These are phyloP conservation scores for Schizopygopsis pylzovi DNA, from an alignment of 2,797 vertebrate species.

Conservation along the genomic window DNA sequence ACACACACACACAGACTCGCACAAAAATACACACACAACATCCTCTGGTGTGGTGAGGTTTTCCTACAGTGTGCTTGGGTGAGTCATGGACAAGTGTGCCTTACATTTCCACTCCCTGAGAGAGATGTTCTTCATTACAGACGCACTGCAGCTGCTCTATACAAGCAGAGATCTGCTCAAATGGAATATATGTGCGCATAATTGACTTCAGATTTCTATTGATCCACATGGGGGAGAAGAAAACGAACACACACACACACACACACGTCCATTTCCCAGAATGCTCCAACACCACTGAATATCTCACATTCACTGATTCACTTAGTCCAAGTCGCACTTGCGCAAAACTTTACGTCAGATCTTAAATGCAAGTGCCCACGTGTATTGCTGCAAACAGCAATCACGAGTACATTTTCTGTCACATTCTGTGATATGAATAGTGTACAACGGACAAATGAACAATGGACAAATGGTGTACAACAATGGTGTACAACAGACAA, in stretches of 20 bases:
- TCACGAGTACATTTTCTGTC: too few species aligned
- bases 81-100: conserved; percentile 71
- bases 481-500: too few species aligned
- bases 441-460: too few species aligned
- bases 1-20: conserved; percentile 41
- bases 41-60: conserved; percentile 65
- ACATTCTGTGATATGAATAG: too few species aligned
- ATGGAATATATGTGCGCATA: conserved; percentile 2
- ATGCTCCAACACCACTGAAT: neutral
- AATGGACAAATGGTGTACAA: too few species aligned
- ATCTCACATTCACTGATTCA: too few species aligned
- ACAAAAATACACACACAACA: conserved; percentile 41
- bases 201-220: conserved; percentile 8
- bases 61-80: conserved; percentile 70
- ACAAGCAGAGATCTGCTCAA: conserved; percentile 21
- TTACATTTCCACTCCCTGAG: conserved; percentile 72
- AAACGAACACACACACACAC: neutral
- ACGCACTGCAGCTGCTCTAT: conserved; percentile 18
- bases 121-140: conserved; percentile 36
- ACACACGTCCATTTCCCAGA: neutral
- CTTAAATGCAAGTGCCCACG: too few species aligned
- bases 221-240: conserved; percentile 22
- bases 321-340: too few species aligned
- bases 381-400: too few species aligned
- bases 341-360: too few species aligned